A percentile compares a stretch with the other conserved stretches of the same genome.
Conservation (phyloP, 1,140 invertebrate genomes). For the Diuraphis noxia region DNA sequence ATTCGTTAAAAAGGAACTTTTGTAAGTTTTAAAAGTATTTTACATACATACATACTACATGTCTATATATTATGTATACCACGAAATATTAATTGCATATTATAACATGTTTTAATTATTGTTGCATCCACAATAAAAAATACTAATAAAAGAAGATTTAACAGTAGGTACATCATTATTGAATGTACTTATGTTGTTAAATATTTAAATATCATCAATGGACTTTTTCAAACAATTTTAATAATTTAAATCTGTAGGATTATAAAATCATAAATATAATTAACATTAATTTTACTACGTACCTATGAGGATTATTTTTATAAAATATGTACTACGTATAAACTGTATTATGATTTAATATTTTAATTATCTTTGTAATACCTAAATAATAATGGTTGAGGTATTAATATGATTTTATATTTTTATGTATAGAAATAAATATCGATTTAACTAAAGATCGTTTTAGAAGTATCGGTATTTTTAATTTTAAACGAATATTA, state of each 20-base stretch:
- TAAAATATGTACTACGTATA: neutral
- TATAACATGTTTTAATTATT: neutral
- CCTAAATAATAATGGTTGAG: neutral
- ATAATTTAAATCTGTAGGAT: neutral
- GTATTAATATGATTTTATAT: neutral
- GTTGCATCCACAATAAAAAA: conserved; percentile 1
- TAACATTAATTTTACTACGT: neutral
- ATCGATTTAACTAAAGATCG: neutral
- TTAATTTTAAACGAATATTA: neutral
- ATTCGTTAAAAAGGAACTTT: neutral
- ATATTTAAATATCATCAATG: neutral
- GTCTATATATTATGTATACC: neutral
- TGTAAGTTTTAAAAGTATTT: neutral
- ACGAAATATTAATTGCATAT: neutral
- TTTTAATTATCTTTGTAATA: neutral
- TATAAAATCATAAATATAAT: neutral
- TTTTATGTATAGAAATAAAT: too few species aligned
- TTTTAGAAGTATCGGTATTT: neutral
- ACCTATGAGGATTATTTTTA: neutral
- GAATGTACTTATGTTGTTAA: neutral
- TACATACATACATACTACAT: neutral
- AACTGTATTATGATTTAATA: neutral
- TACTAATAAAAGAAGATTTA: neutral
- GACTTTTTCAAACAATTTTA: neutral
- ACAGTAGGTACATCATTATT: neutral